phyloP scores from a whole-genome alignment of 2,113 vertebrate species.

The Macrotus californicus region DNA sequence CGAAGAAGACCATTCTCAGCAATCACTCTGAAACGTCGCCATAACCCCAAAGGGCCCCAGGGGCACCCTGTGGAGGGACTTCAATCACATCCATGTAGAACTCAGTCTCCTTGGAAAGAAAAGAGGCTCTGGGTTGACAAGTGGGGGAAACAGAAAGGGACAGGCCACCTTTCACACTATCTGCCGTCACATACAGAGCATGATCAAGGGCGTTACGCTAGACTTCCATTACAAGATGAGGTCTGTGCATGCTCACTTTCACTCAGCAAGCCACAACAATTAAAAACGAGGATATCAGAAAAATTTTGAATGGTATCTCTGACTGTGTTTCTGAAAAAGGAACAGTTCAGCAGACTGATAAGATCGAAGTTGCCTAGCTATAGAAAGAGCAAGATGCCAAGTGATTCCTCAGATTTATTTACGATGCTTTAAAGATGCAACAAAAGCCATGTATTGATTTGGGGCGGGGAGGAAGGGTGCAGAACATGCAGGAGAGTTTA shows the following conservation, averaged over 20 bases:
- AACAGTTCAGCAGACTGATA: background rate
- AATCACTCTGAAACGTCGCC: background rate
- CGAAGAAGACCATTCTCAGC: background rate
- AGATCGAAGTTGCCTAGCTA: background rate
- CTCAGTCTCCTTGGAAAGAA: background rate
- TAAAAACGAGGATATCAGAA: background rate
- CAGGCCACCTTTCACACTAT: background rate
- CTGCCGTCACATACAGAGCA: background rate
- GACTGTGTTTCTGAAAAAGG: background rate
- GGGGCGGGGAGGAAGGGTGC: background rate
- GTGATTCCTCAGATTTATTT: background rate
- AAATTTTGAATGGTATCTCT: background rate
- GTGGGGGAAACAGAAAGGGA: background rate
- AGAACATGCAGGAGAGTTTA: background rate
- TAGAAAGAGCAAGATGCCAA: background rate
- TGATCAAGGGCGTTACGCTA: background rate
- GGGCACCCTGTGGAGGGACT: background rate
- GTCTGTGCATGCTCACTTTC: background rate
- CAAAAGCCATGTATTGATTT: background rate
- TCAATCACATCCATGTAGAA: background rate
- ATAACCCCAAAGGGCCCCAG: background rate
- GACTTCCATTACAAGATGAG: background rate
- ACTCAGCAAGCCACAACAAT: background rate
- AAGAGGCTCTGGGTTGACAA: background rate
- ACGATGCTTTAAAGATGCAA: background rate